Base-by-base conservation (phyloP, 2,888 invertebrate genomes). In the Euclidia mi region DNA sequence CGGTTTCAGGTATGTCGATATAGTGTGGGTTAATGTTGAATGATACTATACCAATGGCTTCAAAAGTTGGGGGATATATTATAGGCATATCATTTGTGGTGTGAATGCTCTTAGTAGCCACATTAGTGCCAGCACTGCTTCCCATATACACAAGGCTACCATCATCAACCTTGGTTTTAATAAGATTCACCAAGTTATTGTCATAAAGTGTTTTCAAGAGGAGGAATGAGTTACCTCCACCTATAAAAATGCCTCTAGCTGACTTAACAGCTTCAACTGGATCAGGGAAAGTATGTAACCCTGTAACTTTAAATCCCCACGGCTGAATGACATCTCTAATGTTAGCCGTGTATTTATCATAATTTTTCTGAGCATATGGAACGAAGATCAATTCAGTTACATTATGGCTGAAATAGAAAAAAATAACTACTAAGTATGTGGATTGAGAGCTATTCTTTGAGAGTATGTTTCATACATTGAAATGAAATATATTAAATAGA, bases 11-110 rank as follows among this genome's bases (percentile, higher is more conserved):
- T 18, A 95, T 86, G 65, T 98, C 97, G 69, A 96, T 87, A 81
- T 97, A 98, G 87, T 98, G 98, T 7, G 98, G 97, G 86, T 98
- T 98, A 56, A 98, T 97, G 84, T 98, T 98, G 84, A 98, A 97
- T 2, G 97, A 97, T 10, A 98, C 96, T 49, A 98, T 92, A 31
- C 95, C 94, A 40, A 98, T 92, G 0, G 96, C 97, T 63, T 96
- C 92, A 88, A 98, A 97, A 44, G 95, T 95, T 18, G 97, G 97
- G 34, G 97, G 97, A 84, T 95, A 96, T n/a, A 95, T 95, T 53
- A 98, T 97, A 2, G 98, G 98, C 98, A 98, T 98, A 82, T 98
- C 98, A 92, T 98, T 98, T 41, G 98, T 98, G 2, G 98, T 98
- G 76, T 96, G 95, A 72, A 98, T 98, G 67, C 96, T 97, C 66